A percentile compares a stretch with the other conserved stretches of the same genome.
These are phyloP conservation scores for Lamellibrachia satsuma DNA, from an alignment of 2,888 invertebrate genomes.

Conservation along the genomic window DNA sequence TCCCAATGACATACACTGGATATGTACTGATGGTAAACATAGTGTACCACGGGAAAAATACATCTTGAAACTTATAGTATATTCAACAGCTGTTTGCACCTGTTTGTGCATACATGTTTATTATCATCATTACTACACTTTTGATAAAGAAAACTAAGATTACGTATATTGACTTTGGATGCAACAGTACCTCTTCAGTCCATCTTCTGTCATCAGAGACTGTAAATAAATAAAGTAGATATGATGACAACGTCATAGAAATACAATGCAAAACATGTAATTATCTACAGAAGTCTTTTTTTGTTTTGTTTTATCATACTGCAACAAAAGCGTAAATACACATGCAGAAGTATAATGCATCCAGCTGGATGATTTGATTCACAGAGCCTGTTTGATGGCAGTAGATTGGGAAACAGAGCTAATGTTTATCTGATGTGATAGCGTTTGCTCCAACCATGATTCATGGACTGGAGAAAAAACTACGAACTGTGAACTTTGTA, in stretches of 20 bases:
- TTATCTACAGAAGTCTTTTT: not conserved
- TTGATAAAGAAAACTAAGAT: too few species aligned
- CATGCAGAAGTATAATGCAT: too few species aligned
- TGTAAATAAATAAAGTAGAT: conserved; percentile 39
- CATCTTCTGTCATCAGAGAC: conserved; percentile 57
- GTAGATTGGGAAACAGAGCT: too few species aligned
- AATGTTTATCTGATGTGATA: too few species aligned
- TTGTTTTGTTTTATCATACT: not conserved
- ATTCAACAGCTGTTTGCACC: too few species aligned
- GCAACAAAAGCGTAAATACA: not conserved
- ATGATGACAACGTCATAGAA: not conserved
- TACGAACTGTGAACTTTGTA: not conserved
- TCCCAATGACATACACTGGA: not conserved
- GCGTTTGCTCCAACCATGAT: not conserved
- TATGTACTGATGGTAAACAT: not conserved
- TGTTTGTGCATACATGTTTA: too few species aligned
- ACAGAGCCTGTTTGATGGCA: too few species aligned
- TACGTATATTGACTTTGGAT: too few species aligned
- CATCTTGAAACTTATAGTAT: too few species aligned
- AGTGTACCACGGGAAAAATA: too few species aligned
- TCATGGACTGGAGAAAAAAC: not conserved
- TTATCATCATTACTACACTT: too few species aligned
- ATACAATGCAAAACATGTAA: not conserved
- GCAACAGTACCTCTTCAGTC: conserved; percentile 47
- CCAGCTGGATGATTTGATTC: too few species aligned